phyloP scores from a whole-genome alignment of 2,113 vertebrate species.

The Mastomys natalensis region DNA sequence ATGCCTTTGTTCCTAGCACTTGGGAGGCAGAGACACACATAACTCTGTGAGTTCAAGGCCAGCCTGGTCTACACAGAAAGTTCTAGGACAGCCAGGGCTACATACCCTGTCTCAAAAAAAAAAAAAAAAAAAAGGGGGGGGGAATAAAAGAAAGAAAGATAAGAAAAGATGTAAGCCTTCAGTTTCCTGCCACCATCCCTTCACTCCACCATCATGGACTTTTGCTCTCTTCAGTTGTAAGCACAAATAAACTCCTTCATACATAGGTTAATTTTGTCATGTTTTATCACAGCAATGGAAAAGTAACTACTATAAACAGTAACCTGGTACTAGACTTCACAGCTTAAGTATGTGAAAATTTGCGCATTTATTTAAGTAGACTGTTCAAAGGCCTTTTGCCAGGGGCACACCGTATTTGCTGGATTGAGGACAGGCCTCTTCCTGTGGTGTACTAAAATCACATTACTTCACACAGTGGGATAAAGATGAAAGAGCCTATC shows the following conservation, averaged over 20 bases:
- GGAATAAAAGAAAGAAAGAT: no score
- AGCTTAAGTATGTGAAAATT: conserved; percentile 16
- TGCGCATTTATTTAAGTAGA: not conserved
- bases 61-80: not conserved
- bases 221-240: not conserved
- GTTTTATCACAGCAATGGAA: not conserved
- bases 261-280: not conserved
- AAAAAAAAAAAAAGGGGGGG: not conserved
- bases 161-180: not conserved
- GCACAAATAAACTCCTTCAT: not conserved
- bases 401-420: not conserved
- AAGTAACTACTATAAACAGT: not conserved
- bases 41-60: not conserved
- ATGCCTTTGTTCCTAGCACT: not conserved
- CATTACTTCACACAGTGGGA: not conserved
- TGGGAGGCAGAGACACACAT: not conserved
- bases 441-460: not conserved
- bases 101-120: not conserved
- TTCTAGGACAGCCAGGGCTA: not conserved
- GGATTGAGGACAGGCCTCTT: conserved; percentile 10
- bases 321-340: not conserved
- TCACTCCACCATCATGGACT: not conserved
- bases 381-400: not conserved
- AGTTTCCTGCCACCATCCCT: not conserved
- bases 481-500: conserved; percentile 63